Evolutionary conservation across 2,797 vertebrate species (phyloP), one percentile per base, ranked within the genome.

Genomic region (Poeciliopsis paucimaculata): DNA sequence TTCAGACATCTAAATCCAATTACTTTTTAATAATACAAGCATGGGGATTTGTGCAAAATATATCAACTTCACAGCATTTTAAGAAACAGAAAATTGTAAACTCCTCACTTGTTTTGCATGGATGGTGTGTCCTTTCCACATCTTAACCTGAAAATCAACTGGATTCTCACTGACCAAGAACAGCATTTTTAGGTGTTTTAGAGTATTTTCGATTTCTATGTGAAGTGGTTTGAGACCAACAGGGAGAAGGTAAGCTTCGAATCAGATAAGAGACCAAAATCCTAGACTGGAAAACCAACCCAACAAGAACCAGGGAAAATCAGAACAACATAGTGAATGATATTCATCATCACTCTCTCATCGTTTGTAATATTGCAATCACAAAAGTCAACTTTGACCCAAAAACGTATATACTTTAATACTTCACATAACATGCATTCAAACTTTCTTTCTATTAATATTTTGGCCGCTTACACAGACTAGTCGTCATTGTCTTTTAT

Each of bases 21-120:
- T 83, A 78, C 79, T 86, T 78, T 78, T 31, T 51, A 41, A 87
- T 81, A 18, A 79, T 79, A 73, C 68, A 82, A 86, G 4, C 20
- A 7, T 3, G 10, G 2, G n/a, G 39, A 62, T 78, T 39, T 2
- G 62, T 55, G 53, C 34, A 45, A 6, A 70, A 70, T 7, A n/a
- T 39, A 4, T 41, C 60, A 73, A 53, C 55, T 79, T 71, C 28
- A 5, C 11, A 66, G 5, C 28, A 47, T 64, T 15, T 26, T 55
- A 26, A 74, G 51, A 74, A 53, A 39, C 72, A 53, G 53, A 57
- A 62, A 45, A 23, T 28, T 2, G 4, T 45, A 13, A 46, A 31
- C 8, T 75, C n/a, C 53, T 31, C 13, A 15, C 15, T 43, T 45
- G 41, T 23, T n/a, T n/a, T 20, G 34, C 34, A 34, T 62, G 31